phyloP scores from a whole-genome alignment of 2,113 vertebrate species.

The Desmodus rotundus region DNA sequence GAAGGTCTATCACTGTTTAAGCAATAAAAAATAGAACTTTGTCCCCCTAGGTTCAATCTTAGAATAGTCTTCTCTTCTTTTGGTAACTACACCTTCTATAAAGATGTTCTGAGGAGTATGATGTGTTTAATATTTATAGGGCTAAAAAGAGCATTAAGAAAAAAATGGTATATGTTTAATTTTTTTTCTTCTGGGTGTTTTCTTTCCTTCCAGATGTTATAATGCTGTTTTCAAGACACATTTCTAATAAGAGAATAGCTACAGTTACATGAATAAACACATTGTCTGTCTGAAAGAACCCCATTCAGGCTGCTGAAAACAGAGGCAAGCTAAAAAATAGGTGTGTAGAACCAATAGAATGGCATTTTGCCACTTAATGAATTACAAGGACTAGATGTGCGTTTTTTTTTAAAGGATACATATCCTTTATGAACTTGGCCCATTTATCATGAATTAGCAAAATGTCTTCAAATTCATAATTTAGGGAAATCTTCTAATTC shows the following conservation, averaged over 20 bases:
- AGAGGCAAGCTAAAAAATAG: conserved; percentile 45
- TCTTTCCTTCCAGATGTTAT: conserved; percentile 36
- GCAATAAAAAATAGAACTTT: not conserved
- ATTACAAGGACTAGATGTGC: conserved; percentile 46
- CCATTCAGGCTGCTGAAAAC: conserved; percentile 16
- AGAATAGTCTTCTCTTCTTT: not conserved
- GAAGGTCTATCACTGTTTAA: not conserved
- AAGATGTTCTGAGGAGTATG: conserved; percentile 1
- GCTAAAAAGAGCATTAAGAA: not conserved
- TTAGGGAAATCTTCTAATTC: not conserved
- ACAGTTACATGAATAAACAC: conserved; percentile 42
- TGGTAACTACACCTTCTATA: not conserved
- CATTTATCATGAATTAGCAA: conserved; percentile 15
- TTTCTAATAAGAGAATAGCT: conserved; percentile 6
- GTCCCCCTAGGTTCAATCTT: not conserved
- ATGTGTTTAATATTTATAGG: not conserved
- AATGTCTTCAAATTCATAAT: not conserved
- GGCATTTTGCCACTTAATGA: conserved; percentile 49
- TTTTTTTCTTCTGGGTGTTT: conserved; percentile 20
- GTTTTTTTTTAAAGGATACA: not conserved
- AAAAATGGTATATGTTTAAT: not conserved
- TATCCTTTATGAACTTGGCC: not conserved
- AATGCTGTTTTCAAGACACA: conserved; percentile 33
- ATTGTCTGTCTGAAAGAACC: conserved; percentile 12
- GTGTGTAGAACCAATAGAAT: conserved; percentile 3